These are phyloP conservation scores for Lasioglossum pauxillum DNA, from an alignment of 2,888 invertebrate species.

Conservation along the genomic window DNA sequence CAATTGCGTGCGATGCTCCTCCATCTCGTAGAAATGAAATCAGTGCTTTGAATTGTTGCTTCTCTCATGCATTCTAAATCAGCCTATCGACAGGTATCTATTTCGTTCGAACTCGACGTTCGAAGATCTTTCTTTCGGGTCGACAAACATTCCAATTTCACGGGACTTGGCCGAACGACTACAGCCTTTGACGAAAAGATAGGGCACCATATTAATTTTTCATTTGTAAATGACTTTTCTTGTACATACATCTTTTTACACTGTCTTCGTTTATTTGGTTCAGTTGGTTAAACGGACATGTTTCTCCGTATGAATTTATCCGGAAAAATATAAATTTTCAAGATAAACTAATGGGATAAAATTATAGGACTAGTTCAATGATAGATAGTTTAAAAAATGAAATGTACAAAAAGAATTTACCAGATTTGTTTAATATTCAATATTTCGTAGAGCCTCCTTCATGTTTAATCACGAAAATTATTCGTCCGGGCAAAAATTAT, in stretches of 20 bases:
- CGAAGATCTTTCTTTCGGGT: background rate
- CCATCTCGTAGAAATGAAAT: background rate
- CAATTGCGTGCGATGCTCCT: background rate
- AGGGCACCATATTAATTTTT: background rate
- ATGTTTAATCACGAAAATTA: too few species aligned
- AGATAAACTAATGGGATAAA: too few species aligned
- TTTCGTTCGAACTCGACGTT: background rate
- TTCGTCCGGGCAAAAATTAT: too few species aligned
- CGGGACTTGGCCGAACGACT: background rate
- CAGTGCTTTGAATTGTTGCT: constrained; percentile 20
- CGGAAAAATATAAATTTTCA: too few species aligned
- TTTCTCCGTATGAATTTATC: too few species aligned
- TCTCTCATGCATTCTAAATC: constrained; percentile 1
- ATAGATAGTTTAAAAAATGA: too few species aligned
- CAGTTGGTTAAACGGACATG: too few species aligned
- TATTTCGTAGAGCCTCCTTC: too few species aligned
- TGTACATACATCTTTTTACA: background rate
- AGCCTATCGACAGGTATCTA: background rate
- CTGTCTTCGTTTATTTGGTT: too few species aligned
- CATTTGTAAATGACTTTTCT: background rate
- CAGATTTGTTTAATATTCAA: too few species aligned
- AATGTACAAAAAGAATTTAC: too few species aligned
- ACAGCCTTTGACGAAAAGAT: background rate
- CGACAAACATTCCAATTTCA: background rate
- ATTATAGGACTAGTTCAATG: too few species aligned